These are phyloP conservation scores for Sepiola atlantica DNA, from an alignment of 2,888 invertebrate genomes.

Conservation along the genomic window DNA sequence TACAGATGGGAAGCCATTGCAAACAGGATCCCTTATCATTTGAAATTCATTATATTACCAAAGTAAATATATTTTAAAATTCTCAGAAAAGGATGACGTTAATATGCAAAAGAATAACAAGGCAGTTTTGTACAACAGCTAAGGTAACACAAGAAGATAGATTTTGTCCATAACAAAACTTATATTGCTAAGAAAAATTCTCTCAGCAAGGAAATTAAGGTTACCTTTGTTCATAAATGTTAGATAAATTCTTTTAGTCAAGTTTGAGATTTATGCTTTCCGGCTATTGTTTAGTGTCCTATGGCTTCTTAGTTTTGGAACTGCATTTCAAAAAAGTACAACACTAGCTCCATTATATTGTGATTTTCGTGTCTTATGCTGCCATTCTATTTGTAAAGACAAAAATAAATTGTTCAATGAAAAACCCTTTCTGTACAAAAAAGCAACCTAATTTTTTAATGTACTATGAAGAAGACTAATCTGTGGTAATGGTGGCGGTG, in stretches of 20 bases:
- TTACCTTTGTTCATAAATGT: neutral
- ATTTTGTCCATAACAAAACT: no score
- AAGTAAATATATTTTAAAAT: no score
- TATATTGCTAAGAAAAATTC: no score
- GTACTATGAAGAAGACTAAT: neutral
- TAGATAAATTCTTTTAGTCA: neutral
- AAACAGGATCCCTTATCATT: no score
- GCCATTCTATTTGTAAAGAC: neutral
- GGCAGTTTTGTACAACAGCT: no score
- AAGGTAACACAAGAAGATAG: no score
- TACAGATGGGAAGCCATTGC: no score
- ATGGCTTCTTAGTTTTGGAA: neutral
- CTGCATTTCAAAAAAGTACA: neutral
- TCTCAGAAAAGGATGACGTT: no score
- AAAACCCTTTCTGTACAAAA: neutral
- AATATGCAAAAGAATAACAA: no score
- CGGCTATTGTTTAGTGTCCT: neutral
- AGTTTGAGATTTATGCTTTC: neutral
- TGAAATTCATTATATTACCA: no score
- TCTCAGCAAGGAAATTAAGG: no score
- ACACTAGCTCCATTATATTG: neutral
- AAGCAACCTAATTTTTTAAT: neutral
- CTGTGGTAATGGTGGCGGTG: no score
- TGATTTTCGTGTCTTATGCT: neutral
- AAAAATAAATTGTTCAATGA: neutral